These are phyloP conservation scores for Ommatoiulus sabulosus DNA, from an alignment of 2,888 invertebrate genomes.

Conservation along the genomic window DNA sequence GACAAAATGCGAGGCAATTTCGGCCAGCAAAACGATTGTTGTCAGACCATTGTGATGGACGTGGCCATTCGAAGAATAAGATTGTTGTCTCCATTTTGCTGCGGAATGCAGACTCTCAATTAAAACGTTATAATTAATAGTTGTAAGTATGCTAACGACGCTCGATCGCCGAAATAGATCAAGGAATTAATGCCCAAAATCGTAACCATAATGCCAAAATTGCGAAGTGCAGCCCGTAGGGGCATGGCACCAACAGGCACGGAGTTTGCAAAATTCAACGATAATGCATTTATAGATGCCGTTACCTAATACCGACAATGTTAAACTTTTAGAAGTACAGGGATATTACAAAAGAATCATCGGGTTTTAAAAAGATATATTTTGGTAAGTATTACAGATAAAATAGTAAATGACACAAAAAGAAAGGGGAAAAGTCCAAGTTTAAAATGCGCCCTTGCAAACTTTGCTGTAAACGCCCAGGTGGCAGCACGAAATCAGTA, in stretches of 20 bases:
- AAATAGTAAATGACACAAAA: no score
- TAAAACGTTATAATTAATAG: conserved; percentile 25
- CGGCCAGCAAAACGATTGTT: not conserved
- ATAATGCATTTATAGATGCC: no score
- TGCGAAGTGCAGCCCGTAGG: not conserved
- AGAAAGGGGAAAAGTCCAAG: no score
- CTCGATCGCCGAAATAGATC: not conserved
- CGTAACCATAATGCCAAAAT: not conserved
- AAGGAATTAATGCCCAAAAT: conserved; percentile 8
- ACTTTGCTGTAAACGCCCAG: no score
- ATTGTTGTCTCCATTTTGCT: not conserved
- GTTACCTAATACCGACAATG: no score
- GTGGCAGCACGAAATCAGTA: no score
- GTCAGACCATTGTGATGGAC: conserved; percentile 10
- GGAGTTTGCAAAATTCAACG: not conserved
- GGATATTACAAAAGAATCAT: no score
- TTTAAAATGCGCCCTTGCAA: no score
- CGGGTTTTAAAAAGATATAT: no score
- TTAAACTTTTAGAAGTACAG: no score
- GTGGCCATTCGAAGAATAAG: not conserved
- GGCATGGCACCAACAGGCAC: not conserved
- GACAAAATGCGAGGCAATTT: not conserved
- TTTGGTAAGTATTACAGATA: no score
- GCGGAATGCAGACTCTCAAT: not conserved
- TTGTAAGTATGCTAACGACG: conserved; percentile 1